Percentiles rank a stretch among this genome's conserved stretches.
Evolutionary conservation across 2,113 vertebrate species (phyloP).

Genomic region (Nannospalax galili): DNA sequence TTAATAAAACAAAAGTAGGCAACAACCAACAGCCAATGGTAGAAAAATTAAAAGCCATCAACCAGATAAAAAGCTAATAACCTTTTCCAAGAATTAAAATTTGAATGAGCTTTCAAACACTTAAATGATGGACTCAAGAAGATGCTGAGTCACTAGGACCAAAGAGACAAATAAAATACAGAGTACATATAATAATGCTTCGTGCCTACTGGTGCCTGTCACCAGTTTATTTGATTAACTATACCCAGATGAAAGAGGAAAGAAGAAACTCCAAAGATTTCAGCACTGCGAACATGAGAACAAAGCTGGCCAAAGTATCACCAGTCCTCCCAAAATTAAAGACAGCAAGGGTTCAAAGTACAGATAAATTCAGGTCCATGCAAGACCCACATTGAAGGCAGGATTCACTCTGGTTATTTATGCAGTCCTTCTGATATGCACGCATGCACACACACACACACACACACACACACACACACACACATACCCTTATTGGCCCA

Average conservation of each 20-base stretch:
- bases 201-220: neutral
- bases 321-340: neutral
- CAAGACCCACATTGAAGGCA: neutral
- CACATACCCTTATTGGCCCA: neutral
- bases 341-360: neutral
- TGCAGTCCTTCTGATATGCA: neutral
- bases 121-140: too few species aligned
- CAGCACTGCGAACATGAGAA: neutral
- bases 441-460: too few species aligned
- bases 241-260: neutral
- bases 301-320: neutral
- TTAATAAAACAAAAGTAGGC: neutral
- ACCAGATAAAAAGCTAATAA: neutral
- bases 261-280: neutral
- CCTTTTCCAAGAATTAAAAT: neutral
- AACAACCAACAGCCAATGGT: neutral
- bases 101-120: neutral
- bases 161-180: neutral
- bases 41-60: neutral
- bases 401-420: neutral
- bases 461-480: neutral
- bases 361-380: neutral
- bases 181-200: neutral
- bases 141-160: too few species aligned
- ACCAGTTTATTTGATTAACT: neutral